Evolutionary conservation across 2,888 invertebrate species (phyloP), one percentile per base, ranked within the genome.

Genomic region (Embidobia sp.): DNA sequence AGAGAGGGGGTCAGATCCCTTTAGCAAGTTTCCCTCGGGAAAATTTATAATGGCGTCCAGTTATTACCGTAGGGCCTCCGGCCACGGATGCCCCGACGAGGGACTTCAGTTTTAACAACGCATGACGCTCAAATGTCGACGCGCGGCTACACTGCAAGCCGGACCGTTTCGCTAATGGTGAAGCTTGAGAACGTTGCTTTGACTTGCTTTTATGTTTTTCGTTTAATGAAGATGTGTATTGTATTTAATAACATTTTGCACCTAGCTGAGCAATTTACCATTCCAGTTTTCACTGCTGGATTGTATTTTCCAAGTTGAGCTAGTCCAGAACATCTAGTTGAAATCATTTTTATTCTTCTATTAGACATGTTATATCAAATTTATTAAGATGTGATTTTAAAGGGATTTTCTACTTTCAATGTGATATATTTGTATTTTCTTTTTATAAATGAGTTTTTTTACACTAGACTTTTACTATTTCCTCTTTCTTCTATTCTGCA

Each of bases 41-140:
- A 85, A 84, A 87, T 88, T 88, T 88, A 88, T 88, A 88, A 89
- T 88, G 88, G 88, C 87, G 88, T 88, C 87, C 88, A 88, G 88
- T 88, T 88, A 89, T 88, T 88, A 88, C 85, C 84, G 85, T 84
- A 85, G 85, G 85, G 87, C 87, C 87, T 85, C 84, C 83, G 85
- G 87, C 87, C 83, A 85, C 85, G 86, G 85, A 85, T 85, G 85
- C 85, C 83, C 84, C 85, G 84, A 86, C 86, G 85, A 86, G 84
- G 84, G 83, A 84, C 83, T 84, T 83, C 84, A 85, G 86, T 85
- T 87, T 87, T 87, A 87, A 87, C 86, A 87, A 86, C 75, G 76
- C 64, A 78, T 72, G 77, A 85, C 84, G 84, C 85, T 84, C 82
- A 81, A 85, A 85, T 84, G 83, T 83, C 81, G 79, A 77, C 75